Evolutionary conservation across 1,140 invertebrate genomes (phyloP).

Genomic region (Thereuonema tuberculata): DNA sequence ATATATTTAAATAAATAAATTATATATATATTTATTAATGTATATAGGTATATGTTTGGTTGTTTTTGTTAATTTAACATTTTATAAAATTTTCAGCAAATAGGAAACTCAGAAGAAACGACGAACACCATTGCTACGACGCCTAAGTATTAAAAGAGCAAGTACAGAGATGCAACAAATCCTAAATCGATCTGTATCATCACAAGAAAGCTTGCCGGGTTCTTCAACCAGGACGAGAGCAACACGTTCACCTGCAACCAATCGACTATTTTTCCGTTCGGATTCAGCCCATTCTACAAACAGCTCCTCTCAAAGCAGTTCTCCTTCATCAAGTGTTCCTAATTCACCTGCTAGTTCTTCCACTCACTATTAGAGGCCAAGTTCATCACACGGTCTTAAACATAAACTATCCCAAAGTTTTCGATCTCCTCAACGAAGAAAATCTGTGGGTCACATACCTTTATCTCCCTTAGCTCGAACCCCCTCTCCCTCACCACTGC

Average conservation of each 20-base stretch:
- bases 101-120: slow-evolving; percentile 57
- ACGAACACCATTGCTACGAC: slow-evolving; percentile 72
- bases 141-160: slow-evolving; percentile 75
- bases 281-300: slow-evolving; percentile 35
- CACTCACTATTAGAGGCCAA: slow-evolving; percentile 65
- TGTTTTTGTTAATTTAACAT: background rate
- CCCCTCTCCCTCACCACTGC: slow-evolving; percentile 78
- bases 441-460: slow-evolving; percentile 91
- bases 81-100: slow-evolving; percentile 19
- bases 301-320: slow-evolving; percentile 45
- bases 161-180: slow-evolving; percentile 73
- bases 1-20: no score
- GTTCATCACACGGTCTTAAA: slow-evolving; percentile 85
- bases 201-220: slow-evolving; percentile 29
- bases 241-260: slow-evolving; percentile 41
- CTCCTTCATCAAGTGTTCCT: slow-evolving; percentile 46
- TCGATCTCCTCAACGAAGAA: slow-evolving; percentile 67
- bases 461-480: slow-evolving; percentile 87
- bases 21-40: no score
- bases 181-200: slow-evolving; percentile 35
- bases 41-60: no score
- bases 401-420: slow-evolving; percentile 67
- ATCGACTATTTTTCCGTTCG: slow-evolving; percentile 34
- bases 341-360: slow-evolving; percentile 40
- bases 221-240: slow-evolving; percentile 30